Evolutionary conservation across 1,140 invertebrate genomes (phyloP), one percentile per base, ranked within the genome.

Genomic region (Cephus cinctus): DNA sequence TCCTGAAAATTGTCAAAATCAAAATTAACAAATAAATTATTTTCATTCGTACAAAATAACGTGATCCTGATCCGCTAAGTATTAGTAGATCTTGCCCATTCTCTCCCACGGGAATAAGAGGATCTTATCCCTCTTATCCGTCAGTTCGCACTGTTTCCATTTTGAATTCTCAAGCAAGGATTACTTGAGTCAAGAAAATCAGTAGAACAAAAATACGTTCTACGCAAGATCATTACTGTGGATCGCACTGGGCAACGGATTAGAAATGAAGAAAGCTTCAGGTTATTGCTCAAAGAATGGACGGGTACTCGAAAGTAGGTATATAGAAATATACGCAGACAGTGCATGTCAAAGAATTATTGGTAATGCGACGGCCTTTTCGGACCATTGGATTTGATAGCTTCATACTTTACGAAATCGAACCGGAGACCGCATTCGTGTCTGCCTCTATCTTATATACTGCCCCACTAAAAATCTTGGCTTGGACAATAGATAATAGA

Each of bases 331-430:
- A 65, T 61, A 60, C 57, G 59, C 50, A 56, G 57, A 61, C 52
- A 52, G 51, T 39, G 58, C 54, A 60, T 52, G 64, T 63, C 52
- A 65, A 65, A 74, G 69, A 75, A 57, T 75, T 73, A 74, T 73
- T 61, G 69, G 69, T 73, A 74, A 74, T 73, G 70, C 62, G 47
- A 51, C 50, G 38, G 53, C 57, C 63, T 70, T 72, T 59, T 58
- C 70, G 67, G 70, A 27, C 65, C 73, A 74, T 75, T 74, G 66
- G 43, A 30, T 67, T 63, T 71, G 71, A 75, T 75, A 71, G 71
- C 69, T 72, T 74, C 69, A 73, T 75, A 75, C 70, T 67, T 75
- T 62, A 73, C 67, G 45, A 48, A 74, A 71, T 72, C 73, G 71
- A 71, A 68, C 61, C 51, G 63, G 18, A 64, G 56, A 63, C 59